These are phyloP conservation scores for Protophormia terraenovae DNA, from an alignment of 2,888 invertebrate species.

Conservation along the genomic window DNA sequence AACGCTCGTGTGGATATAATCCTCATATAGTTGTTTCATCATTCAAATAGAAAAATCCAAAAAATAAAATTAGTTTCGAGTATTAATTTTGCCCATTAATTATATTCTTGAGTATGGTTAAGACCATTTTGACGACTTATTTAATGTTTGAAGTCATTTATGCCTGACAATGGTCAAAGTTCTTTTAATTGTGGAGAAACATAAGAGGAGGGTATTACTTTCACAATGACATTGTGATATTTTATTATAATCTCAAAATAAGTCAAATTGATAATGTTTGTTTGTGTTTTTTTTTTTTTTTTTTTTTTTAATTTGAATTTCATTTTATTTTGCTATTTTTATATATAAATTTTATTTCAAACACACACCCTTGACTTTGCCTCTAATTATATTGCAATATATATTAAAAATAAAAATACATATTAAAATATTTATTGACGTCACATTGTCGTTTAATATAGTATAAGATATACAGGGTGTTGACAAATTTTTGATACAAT, in stretches of 20 bases:
- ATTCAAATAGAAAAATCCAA: too few species aligned
- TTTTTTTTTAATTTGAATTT: not conserved
- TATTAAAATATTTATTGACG: not conserved
- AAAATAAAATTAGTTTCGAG: too few species aligned
- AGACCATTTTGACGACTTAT: not conserved
- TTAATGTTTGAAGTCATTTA: not conserved
- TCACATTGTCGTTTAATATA: not conserved
- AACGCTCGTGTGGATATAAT: not conserved
- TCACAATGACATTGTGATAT: too few species aligned
- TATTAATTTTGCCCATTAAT: not conserved
- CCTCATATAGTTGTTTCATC: not conserved
- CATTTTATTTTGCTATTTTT: not conserved
- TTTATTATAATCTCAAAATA: too few species aligned
- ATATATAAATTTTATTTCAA: not conserved
- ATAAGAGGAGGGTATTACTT: too few species aligned
- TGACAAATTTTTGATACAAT: not conserved
- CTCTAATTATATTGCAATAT: not conserved
- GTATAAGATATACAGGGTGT: not conserved
- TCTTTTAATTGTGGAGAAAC: too few species aligned
- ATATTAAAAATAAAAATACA: not conserved
- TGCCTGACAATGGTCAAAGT: not conserved
- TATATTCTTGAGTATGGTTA: not conserved
- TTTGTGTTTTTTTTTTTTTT: too few species aligned
- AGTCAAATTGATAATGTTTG: not conserved
- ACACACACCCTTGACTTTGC: not conserved